phyloP scores from a whole-genome alignment of 2,797 vertebrate species.

The Falco biarmicus region DNA sequence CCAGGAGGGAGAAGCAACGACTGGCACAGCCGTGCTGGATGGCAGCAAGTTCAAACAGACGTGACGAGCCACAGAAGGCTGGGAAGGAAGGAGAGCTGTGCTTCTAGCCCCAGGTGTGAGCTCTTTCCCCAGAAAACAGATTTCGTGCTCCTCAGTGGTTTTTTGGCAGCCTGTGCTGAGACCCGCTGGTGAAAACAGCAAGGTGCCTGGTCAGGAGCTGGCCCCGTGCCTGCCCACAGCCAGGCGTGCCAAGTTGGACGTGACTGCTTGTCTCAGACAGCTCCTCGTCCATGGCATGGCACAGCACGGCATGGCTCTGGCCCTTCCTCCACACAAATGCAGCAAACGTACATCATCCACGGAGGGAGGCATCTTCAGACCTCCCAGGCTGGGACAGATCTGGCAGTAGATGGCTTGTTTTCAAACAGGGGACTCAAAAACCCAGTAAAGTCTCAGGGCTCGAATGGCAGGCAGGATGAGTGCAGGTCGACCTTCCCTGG shows the following conservation, averaged over 20 bases:
- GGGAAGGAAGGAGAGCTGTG: not conserved
- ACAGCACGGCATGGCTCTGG: accelerated
- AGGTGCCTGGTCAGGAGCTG: conserved; percentile 24
- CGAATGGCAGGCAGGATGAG: not conserved
- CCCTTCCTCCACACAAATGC: accelerated
- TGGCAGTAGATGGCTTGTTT: not conserved
- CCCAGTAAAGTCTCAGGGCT: not conserved
- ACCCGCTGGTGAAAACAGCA: not conserved
- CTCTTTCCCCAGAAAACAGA: conserved; percentile 25
- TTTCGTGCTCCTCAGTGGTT: not conserved
- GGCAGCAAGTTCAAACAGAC: not conserved
- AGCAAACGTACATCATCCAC: accelerated
- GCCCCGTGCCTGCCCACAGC: not conserved
- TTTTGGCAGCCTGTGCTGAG: not conserved
- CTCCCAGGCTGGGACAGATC: not conserved
- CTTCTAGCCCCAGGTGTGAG: not conserved
- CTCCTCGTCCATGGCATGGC: not conserved
- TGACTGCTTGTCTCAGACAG: not conserved
- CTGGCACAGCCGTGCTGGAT: not conserved
- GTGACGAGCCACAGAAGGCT: not conserved
- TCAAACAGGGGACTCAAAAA: not conserved
- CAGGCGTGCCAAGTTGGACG: not conserved
- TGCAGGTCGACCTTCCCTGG: not conserved
- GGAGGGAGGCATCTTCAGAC: not conserved
- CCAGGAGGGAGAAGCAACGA: not conserved